Conservation (phyloP, 1,140 invertebrate species). For the Neoseiulus cucumeris region DNA sequence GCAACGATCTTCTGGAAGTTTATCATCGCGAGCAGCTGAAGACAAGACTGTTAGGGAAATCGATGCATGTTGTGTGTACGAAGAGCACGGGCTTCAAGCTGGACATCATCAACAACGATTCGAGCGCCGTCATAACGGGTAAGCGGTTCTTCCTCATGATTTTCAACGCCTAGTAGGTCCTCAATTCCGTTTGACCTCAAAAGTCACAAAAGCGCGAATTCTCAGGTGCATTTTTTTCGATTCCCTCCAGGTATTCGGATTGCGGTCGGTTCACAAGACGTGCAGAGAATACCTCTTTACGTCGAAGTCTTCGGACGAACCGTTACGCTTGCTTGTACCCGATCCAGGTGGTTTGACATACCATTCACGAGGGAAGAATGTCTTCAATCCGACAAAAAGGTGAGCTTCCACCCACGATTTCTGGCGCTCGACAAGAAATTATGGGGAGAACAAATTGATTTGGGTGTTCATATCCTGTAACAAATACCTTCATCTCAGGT, state of each 20-base stretch:
- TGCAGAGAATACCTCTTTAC: conserved; percentile 56
- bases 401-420: no score
- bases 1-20: conserved; percentile 81
- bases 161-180: no score
- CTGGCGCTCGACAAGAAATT: no score
- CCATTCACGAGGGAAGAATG: conserved; percentile 85
- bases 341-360: conserved; percentile 82
- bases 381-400: conserved; percentile 70
- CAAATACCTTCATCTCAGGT: conserved; percentile 26
- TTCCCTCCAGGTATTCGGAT: conserved; percentile 46
- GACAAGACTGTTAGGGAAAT: conserved; percentile 67
- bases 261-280: conserved; percentile 62
- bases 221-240: no score
- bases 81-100: conserved; percentile 68
- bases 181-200: no score
- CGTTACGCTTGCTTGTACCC: conserved; percentile 33
- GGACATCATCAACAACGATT: conserved; percentile 70
- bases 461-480: no score
- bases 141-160: background rate
- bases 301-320: conserved; percentile 67
- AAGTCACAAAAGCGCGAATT: no score
- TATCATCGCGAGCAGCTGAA: conserved; percentile 89
- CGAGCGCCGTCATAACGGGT: conserved; percentile 45
- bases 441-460: no score
- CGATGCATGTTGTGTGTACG: conserved; percentile 69